Conservation (phyloP, 1,140 invertebrate species). For the Vanessa atalanta region DNA sequence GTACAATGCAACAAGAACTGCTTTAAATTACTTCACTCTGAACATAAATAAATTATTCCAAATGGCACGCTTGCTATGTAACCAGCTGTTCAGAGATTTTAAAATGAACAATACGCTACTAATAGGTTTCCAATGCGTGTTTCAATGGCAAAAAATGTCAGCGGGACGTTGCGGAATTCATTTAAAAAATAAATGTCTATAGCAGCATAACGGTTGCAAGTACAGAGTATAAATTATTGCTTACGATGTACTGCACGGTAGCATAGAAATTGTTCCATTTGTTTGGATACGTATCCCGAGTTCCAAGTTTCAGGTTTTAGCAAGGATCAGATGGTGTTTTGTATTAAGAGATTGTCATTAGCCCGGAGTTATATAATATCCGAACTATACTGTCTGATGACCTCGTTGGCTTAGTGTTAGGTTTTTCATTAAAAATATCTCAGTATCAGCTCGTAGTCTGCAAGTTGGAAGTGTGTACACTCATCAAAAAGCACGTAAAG, state of each 20-base stretch:
- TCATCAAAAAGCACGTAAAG: no score
- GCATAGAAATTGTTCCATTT: no score
- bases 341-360: no score
- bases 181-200: slow-evolving; percentile 6
- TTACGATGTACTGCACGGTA: background rate
- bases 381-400: no score
- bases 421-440: no score
- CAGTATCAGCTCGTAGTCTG: no score
- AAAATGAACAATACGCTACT: slow-evolving; percentile 17
- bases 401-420: no score
- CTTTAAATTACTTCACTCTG: background rate
- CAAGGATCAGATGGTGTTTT: no score
- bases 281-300: no score
- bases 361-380: no score
- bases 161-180: background rate
- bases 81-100: slow-evolving; percentile 16
- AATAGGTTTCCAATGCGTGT: slow-evolving; percentile 22
- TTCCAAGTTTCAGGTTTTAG: no score
- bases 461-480: no score
- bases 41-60: slow-evolving; percentile 11
- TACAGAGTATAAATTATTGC: slow-evolving; percentile 4
- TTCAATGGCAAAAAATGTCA: slow-evolving; percentile 21
- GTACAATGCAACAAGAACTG: slow-evolving; percentile 1
- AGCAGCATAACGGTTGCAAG: slow-evolving; percentile 6
- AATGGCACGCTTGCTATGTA: slow-evolving; percentile 18